Percentiles rank a stretch among this genome's conserved stretches.
phyloP scores from a whole-genome alignment of 2,797 vertebrate species.

The Danio tinwini region DNA sequence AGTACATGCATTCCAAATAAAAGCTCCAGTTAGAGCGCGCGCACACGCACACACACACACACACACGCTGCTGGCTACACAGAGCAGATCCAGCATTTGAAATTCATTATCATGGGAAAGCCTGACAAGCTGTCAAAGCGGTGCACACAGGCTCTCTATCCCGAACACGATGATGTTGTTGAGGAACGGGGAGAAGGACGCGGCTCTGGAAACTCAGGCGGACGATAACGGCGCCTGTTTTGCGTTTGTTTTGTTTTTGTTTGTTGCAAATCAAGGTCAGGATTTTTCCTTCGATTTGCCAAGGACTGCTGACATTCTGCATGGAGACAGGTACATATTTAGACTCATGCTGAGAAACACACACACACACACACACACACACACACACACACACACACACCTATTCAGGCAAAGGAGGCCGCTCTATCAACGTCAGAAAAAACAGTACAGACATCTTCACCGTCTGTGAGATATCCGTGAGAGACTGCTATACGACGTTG shows the following conservation, averaged over 20 bases:
- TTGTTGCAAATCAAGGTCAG: conserved; percentile 61
- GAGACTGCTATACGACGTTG: no score
- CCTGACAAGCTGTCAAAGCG: conserved; percentile 73
- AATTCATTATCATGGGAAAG: conserved; percentile 73
- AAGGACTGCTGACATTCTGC: conserved; percentile 47
- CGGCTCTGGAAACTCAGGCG: conserved; percentile 38
- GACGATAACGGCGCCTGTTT: conserved; percentile 1
- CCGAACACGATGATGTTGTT: conserved; percentile 46
- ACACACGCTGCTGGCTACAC: conserved; percentile 58
- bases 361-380: not conserved
- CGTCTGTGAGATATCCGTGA: no score
- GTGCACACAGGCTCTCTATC: conserved; percentile 52
- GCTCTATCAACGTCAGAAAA: not conserved
- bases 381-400: not conserved
- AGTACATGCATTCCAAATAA: not conserved
- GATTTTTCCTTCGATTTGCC: conserved; percentile 47
- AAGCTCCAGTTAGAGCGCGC: conserved; percentile 32
- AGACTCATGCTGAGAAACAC: conserved; percentile 16
- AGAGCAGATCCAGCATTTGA: conserved; percentile 66
- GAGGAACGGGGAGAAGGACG: conserved; percentile 39
- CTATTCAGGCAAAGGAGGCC: conserved; percentile 23
- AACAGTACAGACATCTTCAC: not conserved
- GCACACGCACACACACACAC: conserved; percentile 4
- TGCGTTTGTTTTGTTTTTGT: conserved; percentile 47
- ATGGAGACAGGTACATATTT: conserved; percentile 22